These are phyloP conservation scores for Drosophila micromelanica DNA, from an alignment of 1,140 invertebrate species.

Conservation along the genomic window DNA sequence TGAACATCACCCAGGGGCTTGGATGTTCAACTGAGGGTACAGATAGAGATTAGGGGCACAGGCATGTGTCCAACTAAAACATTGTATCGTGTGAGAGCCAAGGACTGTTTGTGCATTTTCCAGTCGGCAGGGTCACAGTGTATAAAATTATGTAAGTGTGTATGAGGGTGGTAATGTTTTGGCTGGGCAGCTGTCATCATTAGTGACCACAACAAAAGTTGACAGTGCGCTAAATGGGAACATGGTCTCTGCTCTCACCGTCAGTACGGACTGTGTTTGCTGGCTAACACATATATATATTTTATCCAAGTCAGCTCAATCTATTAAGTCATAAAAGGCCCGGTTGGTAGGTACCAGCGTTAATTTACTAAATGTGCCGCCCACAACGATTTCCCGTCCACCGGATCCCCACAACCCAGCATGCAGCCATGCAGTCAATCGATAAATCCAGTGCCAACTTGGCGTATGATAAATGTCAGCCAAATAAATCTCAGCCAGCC, in stretches of 20 bases:
- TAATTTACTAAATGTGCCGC: constrained; percentile 63
- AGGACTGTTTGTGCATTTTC: constrained; percentile 51
- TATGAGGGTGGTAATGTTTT: constrained; percentile 55
- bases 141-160: constrained; percentile 6
- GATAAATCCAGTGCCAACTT: constrained; percentile 36
- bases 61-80: constrained; percentile 1
- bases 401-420: background rate
- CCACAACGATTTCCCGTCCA: constrained; percentile 16
- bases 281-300: constrained; percentile 34
- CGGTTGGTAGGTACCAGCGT: constrained; percentile 34
- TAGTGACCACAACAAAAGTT: constrained; percentile 80
- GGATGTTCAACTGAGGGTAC: no score
- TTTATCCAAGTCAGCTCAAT: constrained; percentile 35
- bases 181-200: constrained; percentile 75
- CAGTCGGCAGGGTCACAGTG: constrained; percentile 20
- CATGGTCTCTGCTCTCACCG: constrained; percentile 25
- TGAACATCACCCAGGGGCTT: background rate
- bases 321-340: constrained; percentile 75
- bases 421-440: constrained; percentile 34
- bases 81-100: constrained; percentile 22
- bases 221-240: constrained; percentile 76
- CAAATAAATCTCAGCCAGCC: constrained; percentile 39
- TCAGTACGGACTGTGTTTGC: constrained; percentile 15
- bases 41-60: background rate
- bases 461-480: constrained; percentile 55